Percentiles rank a stretch among this genome's conserved stretches.
These are phyloP conservation scores for Drosophila robusta DNA, from an alignment of 2,888 invertebrate species.

Conservation along the genomic window DNA sequence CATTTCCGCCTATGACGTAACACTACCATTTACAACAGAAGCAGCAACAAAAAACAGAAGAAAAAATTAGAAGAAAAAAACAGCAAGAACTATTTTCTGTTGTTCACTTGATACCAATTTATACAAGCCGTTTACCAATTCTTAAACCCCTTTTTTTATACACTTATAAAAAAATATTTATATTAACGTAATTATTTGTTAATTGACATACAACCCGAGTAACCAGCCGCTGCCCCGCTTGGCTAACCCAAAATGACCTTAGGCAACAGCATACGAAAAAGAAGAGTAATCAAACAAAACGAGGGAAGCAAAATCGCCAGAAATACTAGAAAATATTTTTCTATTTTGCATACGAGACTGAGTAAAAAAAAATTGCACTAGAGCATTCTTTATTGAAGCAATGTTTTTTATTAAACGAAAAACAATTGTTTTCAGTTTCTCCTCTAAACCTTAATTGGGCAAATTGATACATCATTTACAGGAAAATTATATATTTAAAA, in stretches of 20 bases:
- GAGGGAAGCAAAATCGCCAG: slow-evolving; percentile 65
- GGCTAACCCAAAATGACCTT: slow-evolving; percentile 41
- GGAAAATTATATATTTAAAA: slow-evolving; percentile 57
- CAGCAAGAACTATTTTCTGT: slow-evolving; percentile 31
- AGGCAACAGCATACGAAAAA: slow-evolving; percentile 28
- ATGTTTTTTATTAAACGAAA: slow-evolving; percentile 27
- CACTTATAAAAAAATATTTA: slow-evolving; percentile 17
- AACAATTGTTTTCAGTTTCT: slow-evolving; percentile 42
- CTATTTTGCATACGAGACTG: slow-evolving; percentile 75
- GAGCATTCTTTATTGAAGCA: slow-evolving; percentile 45
- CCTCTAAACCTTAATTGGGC: slow-evolving; percentile 37
- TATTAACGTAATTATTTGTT: slow-evolving; percentile 39
- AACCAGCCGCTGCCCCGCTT: slow-evolving; percentile 40
- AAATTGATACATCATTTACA: slow-evolving; percentile 52
- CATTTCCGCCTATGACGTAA: slow-evolving; percentile 68
- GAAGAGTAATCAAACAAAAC: slow-evolving; percentile 26
- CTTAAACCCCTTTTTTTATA: slow-evolving; percentile 35
- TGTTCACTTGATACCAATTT: slow-evolving; percentile 66
- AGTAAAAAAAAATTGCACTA: slow-evolving; percentile 58
- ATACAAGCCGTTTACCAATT: slow-evolving; percentile 51
- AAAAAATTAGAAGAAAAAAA: slow-evolving; percentile 26
- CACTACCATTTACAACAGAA: slow-evolving; percentile 72
- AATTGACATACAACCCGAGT: slow-evolving; percentile 37
- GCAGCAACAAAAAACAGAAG: slow-evolving; percentile 7
- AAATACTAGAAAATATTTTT: slow-evolving; percentile 62